Evolutionary conservation across 2,113 vertebrate species (phyloP), one percentile per base, ranked within the genome.

Genomic region (Odocoileus virginianus): DNA sequence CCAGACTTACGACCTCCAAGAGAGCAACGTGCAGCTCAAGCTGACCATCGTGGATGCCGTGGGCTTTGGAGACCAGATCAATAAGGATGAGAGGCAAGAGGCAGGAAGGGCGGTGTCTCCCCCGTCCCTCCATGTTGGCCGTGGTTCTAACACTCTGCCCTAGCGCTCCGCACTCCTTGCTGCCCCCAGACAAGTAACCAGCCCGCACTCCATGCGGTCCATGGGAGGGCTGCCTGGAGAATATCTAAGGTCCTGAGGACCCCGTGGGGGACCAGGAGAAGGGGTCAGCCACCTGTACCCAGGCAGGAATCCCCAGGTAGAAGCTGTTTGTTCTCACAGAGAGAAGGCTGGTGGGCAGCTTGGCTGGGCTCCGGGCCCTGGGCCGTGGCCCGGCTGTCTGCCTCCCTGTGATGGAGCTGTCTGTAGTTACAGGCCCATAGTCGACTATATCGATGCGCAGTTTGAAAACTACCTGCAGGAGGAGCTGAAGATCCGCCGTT

Each of bases 401-500:
- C 86, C 97, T 97, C 91, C 86, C 36, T 60, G 96, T 99, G 98
- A 99, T 91, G 90, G 98, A 94, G 92, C 92, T 94, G 97, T 99
- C 96, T 99, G 96, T 99, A 99, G 99, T 99, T 99, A 99, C 99
- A 99, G 99, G 98, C 99, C 99, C 19, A 99, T 99, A 1, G 99
- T 99, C 23, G 99, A 99, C 98, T 99, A 99, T 99, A 99, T 99
- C 97, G 99, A 99, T 79, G 99, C 99, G 84, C 99, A 99, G 99
- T 99, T 99, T 98, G 99, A 99, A 98, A 99, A 99, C 97, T 99
- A 99, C 98, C 99, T 99, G 30, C 99, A 99, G 99, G 99, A 99
- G 50, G 99, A 99, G 98, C 98, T 99, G 98, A 99, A 99, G 97
- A 99, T 99, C 98, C 99, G 99, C n/a, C 99, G 99, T 2, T 99